Evolutionary conservation across 1,140 invertebrate genomes (phyloP).

Genomic region (Aphaenogaster ashmeadi): DNA sequence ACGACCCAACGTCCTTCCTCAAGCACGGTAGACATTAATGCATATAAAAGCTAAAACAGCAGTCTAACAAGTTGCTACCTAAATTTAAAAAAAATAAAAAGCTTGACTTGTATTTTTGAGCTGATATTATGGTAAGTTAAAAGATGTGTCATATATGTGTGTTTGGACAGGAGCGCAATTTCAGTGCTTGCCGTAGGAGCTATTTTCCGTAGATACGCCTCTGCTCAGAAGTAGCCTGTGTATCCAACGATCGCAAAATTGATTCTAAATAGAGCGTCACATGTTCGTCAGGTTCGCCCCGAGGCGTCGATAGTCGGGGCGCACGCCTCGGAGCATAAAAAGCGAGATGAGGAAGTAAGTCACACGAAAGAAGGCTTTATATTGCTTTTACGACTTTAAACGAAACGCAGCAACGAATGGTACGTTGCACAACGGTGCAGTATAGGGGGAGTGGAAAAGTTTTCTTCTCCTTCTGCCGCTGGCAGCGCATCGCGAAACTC

Average conservation of each 20-base stretch:
- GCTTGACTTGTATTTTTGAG: no score
- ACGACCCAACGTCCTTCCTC: no score
- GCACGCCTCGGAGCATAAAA: slow-evolving; percentile 27
- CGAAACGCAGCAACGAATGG: slow-evolving; percentile 65
- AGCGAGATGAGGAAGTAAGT: slow-evolving; percentile 72
- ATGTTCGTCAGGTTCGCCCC: slow-evolving; percentile 7
- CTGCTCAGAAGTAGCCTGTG: no score
- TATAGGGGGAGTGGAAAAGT: slow-evolving; percentile 43
- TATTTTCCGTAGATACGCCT: no score
- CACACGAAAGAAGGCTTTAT: slow-evolving; percentile 74
- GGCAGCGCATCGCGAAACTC: slow-evolving; percentile 18
- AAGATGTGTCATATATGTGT: no score
- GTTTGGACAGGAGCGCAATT: no score
- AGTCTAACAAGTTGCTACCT: no score
- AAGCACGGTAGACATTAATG: no score
- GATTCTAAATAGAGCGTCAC: slow-evolving; percentile 21
- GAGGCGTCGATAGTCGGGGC: slow-evolving; percentile 7
- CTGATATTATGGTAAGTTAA: no score
- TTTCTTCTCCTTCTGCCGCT: slow-evolving; percentile 24
- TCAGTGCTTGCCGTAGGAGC: no score
- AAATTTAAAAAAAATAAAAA: no score
- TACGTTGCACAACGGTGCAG: slow-evolving; percentile 6
- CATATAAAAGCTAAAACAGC: no score
- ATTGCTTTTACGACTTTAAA: slow-evolving; percentile 73
- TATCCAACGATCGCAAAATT: background rate